Evolutionary conservation across 2,797 vertebrate genomes (phyloP), one percentile per base, ranked within the genome.

Genomic region (Mastacembelus armatus): DNA sequence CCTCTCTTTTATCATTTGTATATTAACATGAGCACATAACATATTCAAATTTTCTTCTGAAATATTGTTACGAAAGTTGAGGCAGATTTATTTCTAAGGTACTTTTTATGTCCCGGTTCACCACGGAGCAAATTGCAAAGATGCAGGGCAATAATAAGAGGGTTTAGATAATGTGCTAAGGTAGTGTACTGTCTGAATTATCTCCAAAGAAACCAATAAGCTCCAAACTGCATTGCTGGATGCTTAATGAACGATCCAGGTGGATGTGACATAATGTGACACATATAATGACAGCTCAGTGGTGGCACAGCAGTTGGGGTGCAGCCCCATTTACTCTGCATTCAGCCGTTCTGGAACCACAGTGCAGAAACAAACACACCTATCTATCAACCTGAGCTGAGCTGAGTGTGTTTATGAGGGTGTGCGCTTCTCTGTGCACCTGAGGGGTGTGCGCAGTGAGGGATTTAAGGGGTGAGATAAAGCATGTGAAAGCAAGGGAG

Each of bases 281-380:
- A 63, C 30, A 15, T 30, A 48, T 66, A 78, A 81, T 5, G 61
- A 45, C 65, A 19, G 64, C 77, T 43, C 55, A 16, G 62, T 2
- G 43, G 63, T 0, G 72, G 66, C 19, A 6, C 54, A 16, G 72
- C 62, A 57, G 74, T 32, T 7, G 4, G 18, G 40, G 44, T 22
- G 60, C 32, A 10, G 78, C 80, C 56, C 85, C 85, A 89, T 88
- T 90, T 85, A 27, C 78, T 70, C 36, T 12, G 30, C 79, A 67
- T 35, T 81, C 80, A 89, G 72, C 73, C 62, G 40, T 73, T 56
- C 14, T 51, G 51, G 56, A 71, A 14, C 26, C 66, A 73, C 56
- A 19, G 43, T 18, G 71, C 63, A 15, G 63, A 48, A 43, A 65
- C 52, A 74, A 58, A 74, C 18, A 58, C 67, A 57, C 38, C 74